phyloP scores from a whole-genome alignment of 2,797 vertebrate genomes.

The Steatocranus sp. region DNA sequence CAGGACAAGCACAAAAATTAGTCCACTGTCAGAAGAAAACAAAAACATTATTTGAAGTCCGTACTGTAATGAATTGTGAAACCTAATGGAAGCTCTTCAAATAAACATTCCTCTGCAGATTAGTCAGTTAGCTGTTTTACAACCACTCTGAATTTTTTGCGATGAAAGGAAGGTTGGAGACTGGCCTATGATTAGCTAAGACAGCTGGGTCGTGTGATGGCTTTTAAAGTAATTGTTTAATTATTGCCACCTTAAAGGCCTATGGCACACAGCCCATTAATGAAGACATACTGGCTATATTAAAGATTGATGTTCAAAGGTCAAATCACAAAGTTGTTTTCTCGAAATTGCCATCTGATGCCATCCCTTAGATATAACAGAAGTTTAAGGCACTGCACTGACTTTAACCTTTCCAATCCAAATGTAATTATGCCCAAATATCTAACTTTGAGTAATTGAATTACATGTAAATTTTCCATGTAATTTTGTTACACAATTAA shows the following conservation, averaged over 20 bases:
- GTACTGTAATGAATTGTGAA: neutral
- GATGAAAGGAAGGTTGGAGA: neutral
- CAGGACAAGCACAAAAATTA: neutral
- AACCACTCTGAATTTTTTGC: neutral
- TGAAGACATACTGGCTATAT: neutral
- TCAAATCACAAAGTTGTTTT: neutral
- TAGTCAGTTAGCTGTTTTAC: neutral
- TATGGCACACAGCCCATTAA: neutral
- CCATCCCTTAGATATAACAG: neutral
- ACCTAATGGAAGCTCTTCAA: neutral
- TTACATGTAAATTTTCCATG: neutral
- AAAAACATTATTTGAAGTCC: neutral
- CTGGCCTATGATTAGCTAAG: neutral
- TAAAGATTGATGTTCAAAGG: neutral
- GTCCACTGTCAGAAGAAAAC: neutral
- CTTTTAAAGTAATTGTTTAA: neutral
- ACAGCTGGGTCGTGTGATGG: neutral
- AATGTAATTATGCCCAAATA: neutral
- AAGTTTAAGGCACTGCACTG: neutral
- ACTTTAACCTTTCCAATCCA: neutral
- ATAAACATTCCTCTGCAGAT: neutral
- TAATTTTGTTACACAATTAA: neutral
- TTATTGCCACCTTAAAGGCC: neutral
- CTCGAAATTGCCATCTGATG: neutral
- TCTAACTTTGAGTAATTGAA: neutral